Evolutionary conservation across 2,797 vertebrate species (phyloP).

Genomic region (Acipenser oxyrinchus): DNA sequence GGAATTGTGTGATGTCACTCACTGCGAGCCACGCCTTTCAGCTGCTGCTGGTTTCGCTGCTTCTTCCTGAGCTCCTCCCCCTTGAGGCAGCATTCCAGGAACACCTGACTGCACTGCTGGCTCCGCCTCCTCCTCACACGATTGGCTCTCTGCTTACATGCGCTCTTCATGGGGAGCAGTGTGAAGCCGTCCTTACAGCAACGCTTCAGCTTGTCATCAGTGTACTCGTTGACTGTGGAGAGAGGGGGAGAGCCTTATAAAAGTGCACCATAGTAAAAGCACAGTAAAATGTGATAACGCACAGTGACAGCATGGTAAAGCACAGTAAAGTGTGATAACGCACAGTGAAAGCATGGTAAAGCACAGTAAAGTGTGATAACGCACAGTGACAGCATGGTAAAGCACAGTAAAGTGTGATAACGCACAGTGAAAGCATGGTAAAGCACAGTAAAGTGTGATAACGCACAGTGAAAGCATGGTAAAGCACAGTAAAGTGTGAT

Average conservation of each 20-base stretch:
- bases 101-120: conserved; percentile 38
- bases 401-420: too few species aligned
- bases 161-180: conserved; percentile 52
- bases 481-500: too few species aligned
- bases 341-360: too few species aligned
- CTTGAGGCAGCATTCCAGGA: conserved; percentile 64
- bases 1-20: conserved; percentile 20
- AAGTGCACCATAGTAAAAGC: too few species aligned
- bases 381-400: too few species aligned
- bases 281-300: too few species aligned
- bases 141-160: conserved; percentile 51
- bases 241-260: background rate
- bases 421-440: too few species aligned
- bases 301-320: too few species aligned
- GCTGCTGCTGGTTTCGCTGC: conserved; percentile 24
- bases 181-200: conserved; percentile 67
- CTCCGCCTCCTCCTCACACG: conserved; percentile 37
- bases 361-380: too few species aligned
- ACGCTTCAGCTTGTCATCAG: conserved; percentile 27
- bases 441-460: too few species aligned
- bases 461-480: too few species aligned
- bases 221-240: conserved; percentile 40
- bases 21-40: conserved; percentile 47
- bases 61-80: conserved; percentile 51
- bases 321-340: too few species aligned